Evolutionary conservation across 2,888 invertebrate species (phyloP), one percentile per base, ranked within the genome.

Genomic region (Magallana nippona): DNA sequence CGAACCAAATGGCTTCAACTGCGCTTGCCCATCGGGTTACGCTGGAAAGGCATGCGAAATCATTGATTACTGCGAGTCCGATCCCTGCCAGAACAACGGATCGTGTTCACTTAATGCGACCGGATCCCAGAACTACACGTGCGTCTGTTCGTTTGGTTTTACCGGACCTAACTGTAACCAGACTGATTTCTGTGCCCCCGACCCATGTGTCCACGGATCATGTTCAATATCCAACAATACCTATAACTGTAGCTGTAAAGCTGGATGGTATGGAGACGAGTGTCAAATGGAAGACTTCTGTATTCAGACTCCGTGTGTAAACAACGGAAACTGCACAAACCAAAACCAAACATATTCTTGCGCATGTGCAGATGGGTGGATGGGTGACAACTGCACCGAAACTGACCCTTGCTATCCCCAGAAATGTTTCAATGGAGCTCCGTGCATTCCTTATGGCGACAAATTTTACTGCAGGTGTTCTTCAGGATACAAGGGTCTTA

Each of bases 201-300:
- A 57, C 17, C 44, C 83, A 1, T 83, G 83, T 57, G 13, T 32
- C 2, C 15, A 71, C 57, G 83, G 79, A 2, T 55, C 8, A 10
- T 83, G 83, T 57, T 77, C 77, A 17, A 80, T 80, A 58, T 32
- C n/a, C 5, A n/a, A 58, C 11, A 57, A 19, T 5, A 56, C 44
- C 13, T 81, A 27, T 55, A 44, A 19, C 8, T 83, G 84, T 55
- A 78, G 10, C 0, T 84, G 84, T 32, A 44, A 27, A 2, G 55
- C 27, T 32, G 83, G 79, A 0, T 79, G 79, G 79, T 22, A 19
- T 15, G 83, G 83, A 1, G 17, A 2, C n/a, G 0, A 17, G 19
- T 83, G 83, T 78, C 63, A 83, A 15, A 2, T 32, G 13, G 17
- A n/a, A 32, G 77, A 83, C 32, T 57, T 80, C 55, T 83, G 83